Conservation (phyloP, 53 echinoderm and acorn worm genomes). For the Echinarachnius parma region DNA sequence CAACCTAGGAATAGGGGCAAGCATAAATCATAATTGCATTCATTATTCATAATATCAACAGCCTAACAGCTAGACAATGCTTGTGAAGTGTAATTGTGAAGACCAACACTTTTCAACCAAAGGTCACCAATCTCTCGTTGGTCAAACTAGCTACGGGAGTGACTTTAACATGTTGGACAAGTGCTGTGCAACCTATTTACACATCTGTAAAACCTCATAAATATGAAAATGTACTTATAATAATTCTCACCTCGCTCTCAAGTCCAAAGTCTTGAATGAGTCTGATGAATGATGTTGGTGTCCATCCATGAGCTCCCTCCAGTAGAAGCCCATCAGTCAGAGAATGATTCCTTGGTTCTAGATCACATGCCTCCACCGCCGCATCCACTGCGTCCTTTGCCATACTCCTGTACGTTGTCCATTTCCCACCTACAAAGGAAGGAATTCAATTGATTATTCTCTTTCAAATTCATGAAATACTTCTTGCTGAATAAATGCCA, state of each 20-base stretch:
- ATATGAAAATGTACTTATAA: not conserved
- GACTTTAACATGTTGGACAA: slow-evolving; percentile 64
- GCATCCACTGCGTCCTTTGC: slow-evolving; percentile 87
- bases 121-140: too few relatives aligned
- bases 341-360: slow-evolving; percentile 75
- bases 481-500: too few relatives aligned
- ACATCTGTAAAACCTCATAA: not conserved
- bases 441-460: too few relatives aligned
- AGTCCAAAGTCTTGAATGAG: slow-evolving; percentile 96
- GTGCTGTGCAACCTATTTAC: slow-evolving; percentile 16
- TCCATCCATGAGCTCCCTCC: slow-evolving; percentile 95
- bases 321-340: slow-evolving; percentile 88
- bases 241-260: slow-evolving; percentile 70
- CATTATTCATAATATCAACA: too few relatives aligned
- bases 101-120: too few relatives aligned
- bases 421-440: slow-evolving; percentile 71
- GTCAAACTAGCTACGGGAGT: slow-evolving; percentile 87
- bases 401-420: slow-evolving; percentile 98
- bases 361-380: slow-evolving; percentile 63
- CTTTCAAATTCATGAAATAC: too few relatives aligned
- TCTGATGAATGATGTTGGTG: slow-evolving; percentile 81
- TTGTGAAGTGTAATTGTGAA: too few relatives aligned
- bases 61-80: too few relatives aligned
- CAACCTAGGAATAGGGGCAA: too few relatives aligned
- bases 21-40: too few relatives aligned